phyloP scores from a whole-genome alignment of 2,113 vertebrate genomes.

The Guaruba guarouba region DNA sequence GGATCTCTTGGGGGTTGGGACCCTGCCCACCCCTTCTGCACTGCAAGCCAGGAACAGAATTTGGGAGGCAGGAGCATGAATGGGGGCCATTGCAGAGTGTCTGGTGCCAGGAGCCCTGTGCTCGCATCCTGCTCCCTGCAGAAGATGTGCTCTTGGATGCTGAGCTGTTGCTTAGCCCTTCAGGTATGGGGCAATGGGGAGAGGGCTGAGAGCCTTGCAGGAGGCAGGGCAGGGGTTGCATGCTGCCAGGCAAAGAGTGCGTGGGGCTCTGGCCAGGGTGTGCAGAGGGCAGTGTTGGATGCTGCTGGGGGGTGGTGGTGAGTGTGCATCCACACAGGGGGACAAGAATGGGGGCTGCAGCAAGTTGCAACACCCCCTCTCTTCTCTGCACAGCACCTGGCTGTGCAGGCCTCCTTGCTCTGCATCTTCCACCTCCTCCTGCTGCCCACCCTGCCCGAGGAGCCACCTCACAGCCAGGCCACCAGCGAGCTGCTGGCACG shows the following conservation, averaged over 20 bases:
- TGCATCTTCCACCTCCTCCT: conserved; percentile 76
- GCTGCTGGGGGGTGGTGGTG: neutral
- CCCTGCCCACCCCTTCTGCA: neutral
- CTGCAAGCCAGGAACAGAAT: rapidly evolving
- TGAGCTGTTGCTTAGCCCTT: conserved; percentile 74
- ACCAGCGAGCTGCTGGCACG: conserved; percentile 73
- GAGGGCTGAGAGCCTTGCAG: neutral
- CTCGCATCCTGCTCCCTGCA: neutral
- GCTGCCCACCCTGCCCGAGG: conserved; percentile 51
- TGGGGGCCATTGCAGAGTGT: neutral
- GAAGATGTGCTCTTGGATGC: conserved; percentile 42
- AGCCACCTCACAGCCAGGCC: conserved; percentile 1
- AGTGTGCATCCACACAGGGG: too few species aligned
- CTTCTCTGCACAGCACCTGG: conserved; percentile 72
- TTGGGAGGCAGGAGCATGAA: conserved; percentile 38
- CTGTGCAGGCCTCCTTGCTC: conserved; percentile 79
- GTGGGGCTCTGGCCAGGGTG: neutral
- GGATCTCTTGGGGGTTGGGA: neutral
- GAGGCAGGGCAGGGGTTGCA: neutral
- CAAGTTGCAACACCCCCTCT: neutral
- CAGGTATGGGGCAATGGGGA: conserved; percentile 59
- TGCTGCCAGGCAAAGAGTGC: neutral
- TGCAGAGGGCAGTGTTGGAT: neutral
- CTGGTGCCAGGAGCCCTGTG: neutral
- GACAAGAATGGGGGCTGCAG: neutral